These are phyloP conservation scores for Boulengeromyrus knoepffleri DNA, from an alignment of 2,113 vertebrate species.

Conservation along the genomic window DNA sequence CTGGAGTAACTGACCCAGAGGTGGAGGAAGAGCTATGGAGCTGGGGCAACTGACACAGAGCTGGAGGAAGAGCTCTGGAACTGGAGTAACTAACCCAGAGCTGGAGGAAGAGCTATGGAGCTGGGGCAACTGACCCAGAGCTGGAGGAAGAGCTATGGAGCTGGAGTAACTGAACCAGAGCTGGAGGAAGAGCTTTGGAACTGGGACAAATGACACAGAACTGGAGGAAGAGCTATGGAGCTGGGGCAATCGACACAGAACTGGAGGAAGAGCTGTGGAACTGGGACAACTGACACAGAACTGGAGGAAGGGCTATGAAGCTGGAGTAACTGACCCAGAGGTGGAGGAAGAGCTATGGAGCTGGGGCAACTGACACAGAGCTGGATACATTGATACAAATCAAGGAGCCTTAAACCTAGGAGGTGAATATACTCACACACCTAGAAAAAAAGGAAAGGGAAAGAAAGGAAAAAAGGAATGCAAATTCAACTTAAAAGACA, in stretches of 20 bases:
- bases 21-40: not conserved
- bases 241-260: not conserved
- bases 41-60: not conserved
- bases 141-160: too few species aligned
- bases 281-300: not conserved
- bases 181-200: not conserved
- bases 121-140: not conserved
- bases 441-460: not conserved
- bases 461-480: conserved; percentile 19
- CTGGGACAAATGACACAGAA: not conserved
- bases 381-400: not conserved
- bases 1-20: not conserved
- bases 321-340: not conserved
- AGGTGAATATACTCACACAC: not conserved
- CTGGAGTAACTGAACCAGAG: not conserved
- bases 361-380: not conserved
- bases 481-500: not conserved
- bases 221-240: not conserved
- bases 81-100: not conserved
- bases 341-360: not conserved
- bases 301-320: not conserved
- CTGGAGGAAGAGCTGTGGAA: not conserved
- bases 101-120: not conserved
- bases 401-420: not conserved
- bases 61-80: not conserved